These are phyloP conservation scores for Misgurnus mizolepis DNA, from an alignment of 2,113 vertebrate species.

Conservation along the genomic window DNA sequence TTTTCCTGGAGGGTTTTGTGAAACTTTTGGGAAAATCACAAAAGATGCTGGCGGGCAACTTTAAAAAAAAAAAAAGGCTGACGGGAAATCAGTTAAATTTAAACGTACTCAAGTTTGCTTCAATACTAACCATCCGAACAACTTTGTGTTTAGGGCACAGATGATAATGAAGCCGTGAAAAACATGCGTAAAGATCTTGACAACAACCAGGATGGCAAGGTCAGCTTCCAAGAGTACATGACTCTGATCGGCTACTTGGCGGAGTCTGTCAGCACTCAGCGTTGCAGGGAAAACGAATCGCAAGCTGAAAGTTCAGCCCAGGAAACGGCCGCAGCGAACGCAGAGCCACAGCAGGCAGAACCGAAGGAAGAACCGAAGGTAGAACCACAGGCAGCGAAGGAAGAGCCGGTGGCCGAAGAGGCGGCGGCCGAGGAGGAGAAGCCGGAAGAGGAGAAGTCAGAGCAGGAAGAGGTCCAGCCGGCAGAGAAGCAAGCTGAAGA, in stretches of 20 bases:
- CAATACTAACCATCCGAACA: not conserved
- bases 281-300: constrained; percentile 39
- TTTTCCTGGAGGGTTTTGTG: too few relatives aligned
- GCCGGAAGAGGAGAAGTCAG: constrained; percentile 30
- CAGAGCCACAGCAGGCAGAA: constrained; percentile 14
- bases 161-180: constrained; percentile 69
- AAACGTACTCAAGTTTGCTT: not conserved
- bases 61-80: too few relatives aligned
- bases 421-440: constrained; percentile 8
- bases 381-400: constrained; percentile 7
- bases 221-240: constrained; percentile 77
- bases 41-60: too few relatives aligned
- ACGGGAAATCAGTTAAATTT: not conserved
- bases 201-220: constrained; percentile 71
- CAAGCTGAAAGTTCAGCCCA: constrained; percentile 46
- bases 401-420: constrained; percentile 26
- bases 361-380: not conserved
- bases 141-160: constrained; percentile 64
- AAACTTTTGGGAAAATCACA: too few relatives aligned
- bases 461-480: constrained; percentile 44
- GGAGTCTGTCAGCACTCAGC: constrained; percentile 64
- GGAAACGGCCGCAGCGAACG: constrained; percentile 26
- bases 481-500: constrained; percentile 49
- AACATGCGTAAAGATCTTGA: constrained; percentile 71
- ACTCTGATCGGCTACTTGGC: constrained; percentile 75